Evolutionary conservation across 2,113 vertebrate species (phyloP), one percentile per base, ranked within the genome.

Genomic region (Pseudorhombus dupliciocellatus): DNA sequence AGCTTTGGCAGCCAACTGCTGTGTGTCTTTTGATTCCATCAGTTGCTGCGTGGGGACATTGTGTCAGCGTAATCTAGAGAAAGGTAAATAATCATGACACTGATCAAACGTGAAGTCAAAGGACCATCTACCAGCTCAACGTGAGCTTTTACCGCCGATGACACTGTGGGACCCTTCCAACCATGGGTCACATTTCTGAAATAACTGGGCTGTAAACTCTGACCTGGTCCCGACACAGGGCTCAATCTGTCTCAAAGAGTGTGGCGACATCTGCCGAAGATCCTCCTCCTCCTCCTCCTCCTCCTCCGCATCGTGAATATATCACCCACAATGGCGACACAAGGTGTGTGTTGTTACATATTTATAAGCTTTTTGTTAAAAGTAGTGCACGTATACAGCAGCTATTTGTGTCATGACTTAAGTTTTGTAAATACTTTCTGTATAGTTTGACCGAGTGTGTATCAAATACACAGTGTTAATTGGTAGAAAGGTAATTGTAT

Each of bases 391-490:
- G 22, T 64, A 37, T 24, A 65, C 42, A 58, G 55, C 18, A n/a
- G 12, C 37, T 72, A 25, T 64, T 77, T 79, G 74, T 71, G 31
- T 73, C 21, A 48, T 69, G 87, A 89, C 84, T 88, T 82, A 67
- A 0, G 74, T 77, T 87, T 34, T 89, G 78, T 86, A 81, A 86
- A 90, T 89, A 88, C 84, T 88, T 88, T 76, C 84, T 83, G 77
- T 79, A 80, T 78, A 84, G 55, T 77, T 66, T 68, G 44, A 66
- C n/a, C 52, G 55, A 81, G 76, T 77, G 89, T 91, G 85, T 89
- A 84, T 89, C 24, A 83, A 84, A 91, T 92, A 81, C 86, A 88
- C 79, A 84, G 52, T 58, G 55, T 70, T 75, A 50, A 58, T 67
- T 2, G 2, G 46, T 75, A 51, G 68, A 42, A 53, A 75, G 78